Evolutionary conservation across 2,797 vertebrate genomes (phyloP).

Genomic region (Moxostoma hubbsi): DNA sequence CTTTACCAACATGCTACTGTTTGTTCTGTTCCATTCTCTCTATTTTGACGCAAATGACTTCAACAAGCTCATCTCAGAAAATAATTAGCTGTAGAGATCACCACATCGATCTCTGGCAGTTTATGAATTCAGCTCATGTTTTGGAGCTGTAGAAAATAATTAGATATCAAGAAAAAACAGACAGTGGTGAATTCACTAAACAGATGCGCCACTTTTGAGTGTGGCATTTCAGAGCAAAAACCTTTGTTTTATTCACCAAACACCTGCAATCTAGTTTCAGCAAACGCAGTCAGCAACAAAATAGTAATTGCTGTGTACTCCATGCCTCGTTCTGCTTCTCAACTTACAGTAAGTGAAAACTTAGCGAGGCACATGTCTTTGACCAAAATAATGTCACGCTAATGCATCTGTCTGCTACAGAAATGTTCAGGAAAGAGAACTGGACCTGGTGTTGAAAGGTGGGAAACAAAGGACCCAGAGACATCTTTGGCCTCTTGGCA

Average conservation of each 20-base stretch:
- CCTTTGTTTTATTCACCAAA: no score
- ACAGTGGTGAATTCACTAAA: background rate
- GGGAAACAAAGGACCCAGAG: slow-evolving; percentile 29
- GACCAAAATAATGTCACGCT: slow-evolving; percentile 13
- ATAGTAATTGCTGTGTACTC: no score
- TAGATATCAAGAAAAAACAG: slow-evolving; percentile 37
- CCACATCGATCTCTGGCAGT: slow-evolving; percentile 40
- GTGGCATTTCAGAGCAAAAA: background rate
- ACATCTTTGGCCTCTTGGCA: slow-evolving; percentile 54
- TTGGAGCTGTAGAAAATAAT: slow-evolving; percentile 44
- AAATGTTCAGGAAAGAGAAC: slow-evolving; percentile 39
- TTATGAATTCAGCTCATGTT: slow-evolving; percentile 36
- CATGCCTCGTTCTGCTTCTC: no score
- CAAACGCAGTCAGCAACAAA: no score
- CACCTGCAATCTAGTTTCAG: no score
- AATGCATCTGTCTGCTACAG: slow-evolving; percentile 30
- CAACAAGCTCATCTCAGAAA: slow-evolving; percentile 31
- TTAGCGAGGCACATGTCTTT: background rate
- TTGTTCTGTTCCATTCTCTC: slow-evolving; percentile 33
- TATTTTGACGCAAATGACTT: slow-evolving; percentile 48
- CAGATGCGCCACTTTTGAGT: background rate
- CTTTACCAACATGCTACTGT: slow-evolving; percentile 28
- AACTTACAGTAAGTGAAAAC: background rate
- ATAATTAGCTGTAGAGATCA: slow-evolving; percentile 46
- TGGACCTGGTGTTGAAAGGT: slow-evolving; percentile 43